phyloP scores from a whole-genome alignment of 2,888 invertebrate genomes.

The Drosophila dives region DNA sequence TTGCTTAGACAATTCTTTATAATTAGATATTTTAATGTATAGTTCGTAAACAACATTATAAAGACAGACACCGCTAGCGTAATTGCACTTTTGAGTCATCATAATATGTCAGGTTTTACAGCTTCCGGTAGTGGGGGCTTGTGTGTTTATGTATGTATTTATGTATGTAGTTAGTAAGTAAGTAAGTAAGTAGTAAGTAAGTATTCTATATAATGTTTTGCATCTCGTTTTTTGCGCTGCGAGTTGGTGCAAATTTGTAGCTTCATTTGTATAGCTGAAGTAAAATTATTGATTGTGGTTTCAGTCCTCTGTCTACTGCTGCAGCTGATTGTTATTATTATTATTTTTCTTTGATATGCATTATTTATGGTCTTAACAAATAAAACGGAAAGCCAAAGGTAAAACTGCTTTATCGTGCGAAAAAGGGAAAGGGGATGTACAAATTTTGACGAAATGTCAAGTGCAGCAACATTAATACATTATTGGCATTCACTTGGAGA shows the following conservation, averaged over 20 bases:
- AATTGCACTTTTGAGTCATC: slow-evolving; percentile 73
- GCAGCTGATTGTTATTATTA: slow-evolving; percentile 19
- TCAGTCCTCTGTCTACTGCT: slow-evolving; percentile 30
- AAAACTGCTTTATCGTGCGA: slow-evolving; percentile 34
- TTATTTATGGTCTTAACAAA: slow-evolving; percentile 14
- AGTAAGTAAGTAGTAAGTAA: no score
- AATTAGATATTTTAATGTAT: slow-evolving; percentile 55
- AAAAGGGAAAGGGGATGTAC: slow-evolving; percentile 58
- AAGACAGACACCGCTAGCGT: slow-evolving; percentile 65
- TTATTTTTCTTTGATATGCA: slow-evolving; percentile 22
- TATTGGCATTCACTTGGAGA: slow-evolving; percentile 40
- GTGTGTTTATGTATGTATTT: not conserved
- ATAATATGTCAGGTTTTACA: slow-evolving; percentile 51
- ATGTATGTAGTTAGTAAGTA: no score
- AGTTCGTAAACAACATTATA: slow-evolving; percentile 60
- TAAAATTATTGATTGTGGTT: slow-evolving; percentile 63
- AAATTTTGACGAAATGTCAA: slow-evolving; percentile 73
- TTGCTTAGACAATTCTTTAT: slow-evolving; percentile 29
- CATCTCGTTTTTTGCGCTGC: slow-evolving; percentile 16
- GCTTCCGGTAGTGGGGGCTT: slow-evolving; percentile 58
- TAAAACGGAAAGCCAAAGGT: slow-evolving; percentile 55
- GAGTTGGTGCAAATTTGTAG: slow-evolving; percentile 56
- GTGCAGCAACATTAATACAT: slow-evolving; percentile 66
- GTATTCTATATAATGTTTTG: slow-evolving; percentile 17
- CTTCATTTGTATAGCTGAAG: slow-evolving; percentile 71